Evolutionary conservation across 2,888 invertebrate species (phyloP).

Genomic region (Heteropelma amictum): DNA sequence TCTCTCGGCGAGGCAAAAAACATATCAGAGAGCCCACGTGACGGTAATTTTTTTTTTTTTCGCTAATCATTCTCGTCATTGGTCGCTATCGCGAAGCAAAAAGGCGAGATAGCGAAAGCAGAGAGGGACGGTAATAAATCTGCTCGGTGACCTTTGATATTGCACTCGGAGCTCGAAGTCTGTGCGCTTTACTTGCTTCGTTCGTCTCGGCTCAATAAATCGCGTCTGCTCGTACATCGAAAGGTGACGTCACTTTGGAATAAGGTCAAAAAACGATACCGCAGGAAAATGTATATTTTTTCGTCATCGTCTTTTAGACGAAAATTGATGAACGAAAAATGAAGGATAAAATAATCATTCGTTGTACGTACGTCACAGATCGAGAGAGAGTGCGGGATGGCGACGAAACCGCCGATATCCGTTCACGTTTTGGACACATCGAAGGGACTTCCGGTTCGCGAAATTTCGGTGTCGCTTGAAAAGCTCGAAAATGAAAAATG

Average conservation of each 20-base stretch:
- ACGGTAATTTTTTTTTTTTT: not conserved
- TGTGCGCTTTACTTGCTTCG: slow-evolving; percentile 11
- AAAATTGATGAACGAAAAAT: not conserved
- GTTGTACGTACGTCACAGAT: not conserved
- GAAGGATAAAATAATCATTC: not conserved
- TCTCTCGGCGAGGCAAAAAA: not conserved
- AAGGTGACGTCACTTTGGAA: slow-evolving; percentile 1
- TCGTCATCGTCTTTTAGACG: not conserved
- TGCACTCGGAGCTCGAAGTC: slow-evolving; percentile 20
- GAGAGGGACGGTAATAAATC: slow-evolving; percentile 39
- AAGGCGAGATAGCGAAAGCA: slow-evolving; percentile 43
- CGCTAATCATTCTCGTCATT: not conserved
- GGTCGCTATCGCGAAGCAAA: slow-evolving; percentile 8
- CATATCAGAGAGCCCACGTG: not conserved
- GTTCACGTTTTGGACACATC: slow-evolving; percentile 87
- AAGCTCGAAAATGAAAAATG: slow-evolving; percentile 82
- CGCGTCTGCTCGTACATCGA: not conserved
- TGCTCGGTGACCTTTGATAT: slow-evolving; percentile 47
- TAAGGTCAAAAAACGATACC: slow-evolving; percentile 14
- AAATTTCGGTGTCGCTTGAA: slow-evolving; percentile 82
- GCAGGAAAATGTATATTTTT: not conserved
- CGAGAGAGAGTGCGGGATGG: not conserved
- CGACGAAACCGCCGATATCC: slow-evolving; percentile 77
- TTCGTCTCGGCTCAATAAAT: slow-evolving; percentile 25
- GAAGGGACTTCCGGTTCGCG: slow-evolving; percentile 82